Evolutionary conservation across 2,888 invertebrate genomes (phyloP).

Genomic region (Drosophila formosana): DNA sequence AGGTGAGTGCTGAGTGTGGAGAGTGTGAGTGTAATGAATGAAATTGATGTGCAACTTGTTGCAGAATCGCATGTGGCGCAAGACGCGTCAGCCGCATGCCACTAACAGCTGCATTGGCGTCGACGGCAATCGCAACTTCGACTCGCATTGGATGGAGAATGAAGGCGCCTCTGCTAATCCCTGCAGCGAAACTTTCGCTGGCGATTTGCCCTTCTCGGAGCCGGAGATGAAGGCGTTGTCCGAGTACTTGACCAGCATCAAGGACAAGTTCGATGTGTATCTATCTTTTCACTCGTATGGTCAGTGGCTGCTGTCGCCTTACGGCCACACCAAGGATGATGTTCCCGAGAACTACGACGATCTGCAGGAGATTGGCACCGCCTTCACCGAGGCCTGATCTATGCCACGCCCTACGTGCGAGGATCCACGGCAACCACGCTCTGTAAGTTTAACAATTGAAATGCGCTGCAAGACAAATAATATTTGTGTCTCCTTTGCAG

Average conservation of each 20-base stretch:
- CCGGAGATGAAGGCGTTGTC: slow-evolving; percentile 86
- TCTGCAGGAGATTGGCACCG: slow-evolving; percentile 85
- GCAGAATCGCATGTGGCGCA: slow-evolving; percentile 89
- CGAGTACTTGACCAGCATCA: slow-evolving; percentile 85
- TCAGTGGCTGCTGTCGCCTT: slow-evolving; percentile 87
- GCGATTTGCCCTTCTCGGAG: slow-evolving; percentile 87
- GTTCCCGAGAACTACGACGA: slow-evolving; percentile 85
- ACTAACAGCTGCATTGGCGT: slow-evolving; percentile 81
- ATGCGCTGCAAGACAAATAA: too few relatives aligned
- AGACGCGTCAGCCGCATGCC: slow-evolving; percentile 87
- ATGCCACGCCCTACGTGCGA: slow-evolving; percentile 86
- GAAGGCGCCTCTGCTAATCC: slow-evolving; percentile 86
- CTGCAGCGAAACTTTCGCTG: slow-evolving; percentile 86
- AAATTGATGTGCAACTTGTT: background rate
- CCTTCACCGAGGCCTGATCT: slow-evolving; percentile 86
- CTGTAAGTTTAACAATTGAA: slow-evolving; percentile 84
- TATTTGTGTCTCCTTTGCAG: slow-evolving; percentile 64
- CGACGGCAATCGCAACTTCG: slow-evolving; percentile 84
- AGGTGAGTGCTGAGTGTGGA: slow-evolving; percentile 85
- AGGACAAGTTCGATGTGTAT: slow-evolving; percentile 86
- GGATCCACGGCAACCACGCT: slow-evolving; percentile 87
- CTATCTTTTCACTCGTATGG: slow-evolving; percentile 89
- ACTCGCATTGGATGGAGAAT: slow-evolving; percentile 80
- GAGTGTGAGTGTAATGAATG: background rate
- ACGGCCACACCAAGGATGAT: slow-evolving; percentile 85